These are phyloP conservation scores for Pseudochirops corinnae DNA, from an alignment of 2,797 vertebrate species.

Conservation along the genomic window DNA sequence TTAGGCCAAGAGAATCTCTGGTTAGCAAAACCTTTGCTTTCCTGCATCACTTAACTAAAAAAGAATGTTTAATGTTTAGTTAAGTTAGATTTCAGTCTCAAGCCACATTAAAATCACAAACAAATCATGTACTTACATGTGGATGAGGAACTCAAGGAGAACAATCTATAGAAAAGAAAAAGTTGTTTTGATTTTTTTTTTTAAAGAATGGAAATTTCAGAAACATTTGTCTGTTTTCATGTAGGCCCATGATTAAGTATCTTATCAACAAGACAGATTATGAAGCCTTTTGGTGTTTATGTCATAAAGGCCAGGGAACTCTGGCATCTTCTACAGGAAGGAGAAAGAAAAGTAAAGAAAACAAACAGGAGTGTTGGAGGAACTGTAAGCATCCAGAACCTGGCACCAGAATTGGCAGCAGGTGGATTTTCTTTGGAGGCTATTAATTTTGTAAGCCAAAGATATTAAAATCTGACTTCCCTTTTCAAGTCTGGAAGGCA, in stretches of 20 bases:
- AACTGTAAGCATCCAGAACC: constrained; percentile 66
- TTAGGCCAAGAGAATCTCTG: constrained; percentile 15
- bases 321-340: constrained; percentile 69
- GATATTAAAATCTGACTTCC: constrained; percentile 77
- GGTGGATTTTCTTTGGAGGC: constrained; percentile 78
- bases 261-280: constrained; percentile 71
- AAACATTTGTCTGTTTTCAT: constrained; percentile 51
- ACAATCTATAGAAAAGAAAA: constrained; percentile 39
- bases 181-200: constrained; percentile 18
- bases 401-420: constrained; percentile 79
- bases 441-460: constrained; percentile 79
- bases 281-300: constrained; percentile 68
- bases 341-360: constrained; percentile 76
- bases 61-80: constrained; percentile 68
- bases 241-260: constrained; percentile 64
- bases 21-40: constrained; percentile 59
- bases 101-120: constrained; percentile 53
- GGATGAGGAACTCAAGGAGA: constrained; percentile 45
- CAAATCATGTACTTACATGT: constrained; percentile 62
- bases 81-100: constrained; percentile 67
- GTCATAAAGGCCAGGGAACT: constrained; percentile 67
- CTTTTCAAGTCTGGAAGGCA: constrained; percentile 69
- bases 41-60: constrained; percentile 47
- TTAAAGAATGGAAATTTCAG: constrained; percentile 55
- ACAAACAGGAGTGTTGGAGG: constrained; percentile 62